Evolutionary conservation across 2,797 vertebrate species (phyloP), one percentile per base, ranked within the genome.

Genomic region (Crenichthys baileyi): DNA sequence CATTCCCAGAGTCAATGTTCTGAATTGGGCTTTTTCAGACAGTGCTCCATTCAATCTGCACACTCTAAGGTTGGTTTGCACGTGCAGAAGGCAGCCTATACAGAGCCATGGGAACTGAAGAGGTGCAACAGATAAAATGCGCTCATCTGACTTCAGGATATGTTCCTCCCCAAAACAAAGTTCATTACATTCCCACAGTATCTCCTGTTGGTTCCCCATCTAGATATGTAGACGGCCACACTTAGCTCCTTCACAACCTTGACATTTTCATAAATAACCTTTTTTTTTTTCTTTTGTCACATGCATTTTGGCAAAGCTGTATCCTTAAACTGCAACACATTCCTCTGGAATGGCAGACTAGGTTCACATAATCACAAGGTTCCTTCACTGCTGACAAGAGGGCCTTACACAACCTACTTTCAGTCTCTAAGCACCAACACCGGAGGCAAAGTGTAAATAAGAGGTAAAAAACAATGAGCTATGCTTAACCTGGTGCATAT

Each of bases 281-380:
- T 31, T 31, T 48, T 26, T 71, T 73, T 11, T 24, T 46, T 26
- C 12, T 24, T 15, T 75, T 8, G 94, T 96, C 95, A 95, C 95
- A 96, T 94, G 94, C 91, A 90, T 92, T 36, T 93, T 92, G 95
- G 93, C 93, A 93, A 95, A 95, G 93, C 92, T 80, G 86, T 93
- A 91, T 94, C 83, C 88, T 91, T 95, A 88, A 90, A 93, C 96
- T 96, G 95, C 94, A 95, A 95, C 95, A 94, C 95, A 96, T 96
- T 96, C 95, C 92, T 95, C 88, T 89, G 87, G 87, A 91, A 84
- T 90, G 93, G 93, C 90, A 89, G 89, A 85, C 91, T 93, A 70
- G 79, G 88, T 94, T 94, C 93, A 93, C 94, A 96, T 95, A 94
- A 95, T 91, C 85, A 85, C 80, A 89, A 85, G 79, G 89, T 82